Conservation (phyloP, 2,113 vertebrate species). For the Elephas maximus region DNA sequence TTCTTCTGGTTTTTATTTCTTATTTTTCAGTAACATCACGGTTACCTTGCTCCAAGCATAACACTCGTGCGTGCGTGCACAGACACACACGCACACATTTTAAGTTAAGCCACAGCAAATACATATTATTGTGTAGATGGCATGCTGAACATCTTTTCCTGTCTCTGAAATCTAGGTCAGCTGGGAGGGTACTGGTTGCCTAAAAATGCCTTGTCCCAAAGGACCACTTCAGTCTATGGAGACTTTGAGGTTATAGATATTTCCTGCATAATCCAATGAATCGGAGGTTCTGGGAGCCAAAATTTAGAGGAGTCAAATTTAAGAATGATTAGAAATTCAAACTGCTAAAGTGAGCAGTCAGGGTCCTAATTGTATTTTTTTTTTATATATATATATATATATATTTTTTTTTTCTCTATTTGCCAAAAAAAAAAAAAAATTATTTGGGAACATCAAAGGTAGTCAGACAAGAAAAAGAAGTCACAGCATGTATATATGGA, state of each 20-base stretch:
- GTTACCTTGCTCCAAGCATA: not conserved
- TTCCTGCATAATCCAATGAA: not conserved
- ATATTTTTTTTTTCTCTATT: not conserved
- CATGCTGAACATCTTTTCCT: not conserved
- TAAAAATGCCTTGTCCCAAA: not conserved
- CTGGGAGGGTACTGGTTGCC: not conserved
- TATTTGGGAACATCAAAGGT: not conserved
- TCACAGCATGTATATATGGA: not conserved
- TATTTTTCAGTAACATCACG: not conserved
- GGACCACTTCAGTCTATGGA: not conserved
- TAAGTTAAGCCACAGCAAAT: not conserved
- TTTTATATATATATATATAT: too few relatives aligned
- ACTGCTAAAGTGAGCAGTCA: not conserved
- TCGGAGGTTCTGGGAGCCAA: not conserved
- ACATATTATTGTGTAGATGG: not conserved
- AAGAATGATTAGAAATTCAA: slow-evolving; percentile 20
- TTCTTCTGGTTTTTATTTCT: not conserved
- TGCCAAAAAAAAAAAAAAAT: not conserved
- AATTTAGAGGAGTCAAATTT: not conserved
- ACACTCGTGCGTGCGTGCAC: too few relatives aligned
- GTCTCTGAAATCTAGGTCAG: not conserved
- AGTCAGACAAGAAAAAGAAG: slow-evolving; percentile 12
- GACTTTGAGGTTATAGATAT: not conserved
- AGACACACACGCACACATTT: not conserved
- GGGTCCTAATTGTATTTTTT: too few relatives aligned